Conservation (phyloP, 2,113 vertebrate genomes). For the Callaeas wilsoni region DNA sequence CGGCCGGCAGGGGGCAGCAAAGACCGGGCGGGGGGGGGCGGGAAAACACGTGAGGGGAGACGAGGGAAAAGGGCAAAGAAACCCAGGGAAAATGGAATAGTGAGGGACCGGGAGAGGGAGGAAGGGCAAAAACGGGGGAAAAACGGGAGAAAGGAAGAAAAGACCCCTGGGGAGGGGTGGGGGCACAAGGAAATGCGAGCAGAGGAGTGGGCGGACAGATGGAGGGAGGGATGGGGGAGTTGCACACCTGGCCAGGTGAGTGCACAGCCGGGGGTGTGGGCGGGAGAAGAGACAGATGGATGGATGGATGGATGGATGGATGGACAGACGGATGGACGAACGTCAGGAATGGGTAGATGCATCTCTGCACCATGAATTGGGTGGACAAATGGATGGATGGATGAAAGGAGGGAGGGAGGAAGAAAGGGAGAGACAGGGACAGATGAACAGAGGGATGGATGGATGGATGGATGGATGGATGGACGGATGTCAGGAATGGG, state of each 20-base stretch:
- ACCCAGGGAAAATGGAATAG: background rate
- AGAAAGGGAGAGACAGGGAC: too few species aligned
- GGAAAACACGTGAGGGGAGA: background rate
- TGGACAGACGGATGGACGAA: accelerated
- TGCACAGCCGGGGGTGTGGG: background rate
- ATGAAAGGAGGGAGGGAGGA: background rate
- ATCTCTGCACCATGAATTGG: too few species aligned
- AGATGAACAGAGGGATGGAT: background rate
- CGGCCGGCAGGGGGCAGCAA: background rate
- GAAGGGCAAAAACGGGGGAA: background rate
- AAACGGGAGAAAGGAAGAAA: background rate
- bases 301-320: background rate
- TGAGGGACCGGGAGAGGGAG: background rate
- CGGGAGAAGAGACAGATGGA: background rate
- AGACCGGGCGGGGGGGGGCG: background rate
- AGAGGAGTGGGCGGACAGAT: background rate
- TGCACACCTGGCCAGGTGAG: background rate
- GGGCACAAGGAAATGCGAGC: background rate
- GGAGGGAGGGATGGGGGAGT: background rate
- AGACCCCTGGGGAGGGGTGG: too few species aligned
- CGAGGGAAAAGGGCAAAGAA: background rate
- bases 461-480: background rate
- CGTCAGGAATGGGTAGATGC: too few species aligned
- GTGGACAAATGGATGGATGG: accelerated
- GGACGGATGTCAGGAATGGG: too few species aligned